These are phyloP conservation scores for Ophioninae sp. DNA, from an alignment of 2,888 invertebrate species.

Conservation along the genomic window DNA sequence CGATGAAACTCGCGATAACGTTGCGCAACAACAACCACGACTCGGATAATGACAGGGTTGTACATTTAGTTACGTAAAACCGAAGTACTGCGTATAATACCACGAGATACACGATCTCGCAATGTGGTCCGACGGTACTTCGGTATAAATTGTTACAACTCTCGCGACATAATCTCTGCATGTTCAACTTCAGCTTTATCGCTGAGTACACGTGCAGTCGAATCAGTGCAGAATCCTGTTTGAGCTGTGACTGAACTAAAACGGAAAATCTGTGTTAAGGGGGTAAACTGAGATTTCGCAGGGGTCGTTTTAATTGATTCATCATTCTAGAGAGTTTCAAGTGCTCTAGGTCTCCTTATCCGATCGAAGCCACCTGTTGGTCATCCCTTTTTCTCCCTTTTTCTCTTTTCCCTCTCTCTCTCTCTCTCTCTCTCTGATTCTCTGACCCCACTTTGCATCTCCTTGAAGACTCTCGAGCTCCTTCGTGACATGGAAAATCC, in stretches of 20 bases:
- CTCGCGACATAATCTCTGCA: constrained; percentile 37
- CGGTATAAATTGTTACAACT: constrained; percentile 42
- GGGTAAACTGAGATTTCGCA: constrained; percentile 4
- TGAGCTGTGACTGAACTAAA: constrained; percentile 2
- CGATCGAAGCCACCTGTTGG: constrained; percentile 66
- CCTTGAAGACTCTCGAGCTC: constrained; percentile 25
- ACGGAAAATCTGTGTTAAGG: constrained; percentile 4
- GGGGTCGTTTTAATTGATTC: constrained; percentile 50
- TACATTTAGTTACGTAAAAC: constrained; percentile 49
- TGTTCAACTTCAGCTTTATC: constrained; percentile 13
- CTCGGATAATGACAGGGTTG: constrained; percentile 35
- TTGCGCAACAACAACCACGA: constrained; percentile 30
- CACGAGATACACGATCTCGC: constrained; percentile 39
- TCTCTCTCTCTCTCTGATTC: neutral
- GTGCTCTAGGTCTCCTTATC: constrained; percentile 50
- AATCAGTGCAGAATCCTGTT: constrained; percentile 4
- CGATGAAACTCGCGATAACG: neutral
- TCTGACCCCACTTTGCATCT: constrained; percentile 19
- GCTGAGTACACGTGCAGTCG: neutral
- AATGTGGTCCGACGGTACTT: constrained; percentile 24
- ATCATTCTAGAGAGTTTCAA: constrained; percentile 33
- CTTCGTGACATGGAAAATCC: constrained; percentile 45
- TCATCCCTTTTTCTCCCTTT: constrained; percentile 59
- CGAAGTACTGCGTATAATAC: constrained; percentile 33
- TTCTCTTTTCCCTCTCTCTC: constrained; percentile 41